Evolutionary conservation across 2,113 vertebrate species (phyloP).

Genomic region (Bungarus multicinctus): DNA sequence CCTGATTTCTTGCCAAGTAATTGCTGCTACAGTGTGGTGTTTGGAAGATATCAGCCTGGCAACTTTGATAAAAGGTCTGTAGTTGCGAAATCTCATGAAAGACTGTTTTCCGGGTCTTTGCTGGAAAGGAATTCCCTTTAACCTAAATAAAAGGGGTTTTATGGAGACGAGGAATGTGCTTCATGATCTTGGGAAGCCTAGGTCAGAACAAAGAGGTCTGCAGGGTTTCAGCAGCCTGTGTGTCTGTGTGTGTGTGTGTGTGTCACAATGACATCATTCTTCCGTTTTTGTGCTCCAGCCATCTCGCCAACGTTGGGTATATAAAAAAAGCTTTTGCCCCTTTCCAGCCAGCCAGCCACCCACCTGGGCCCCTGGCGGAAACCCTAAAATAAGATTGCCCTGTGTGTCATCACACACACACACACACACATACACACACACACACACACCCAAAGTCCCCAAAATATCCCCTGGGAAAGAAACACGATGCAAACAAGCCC

Average conservation of each 20-base stretch:
- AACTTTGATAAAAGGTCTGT: too few relatives aligned
- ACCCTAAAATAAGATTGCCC: neutral
- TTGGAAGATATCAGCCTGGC: too few relatives aligned
- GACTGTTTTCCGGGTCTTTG: too few relatives aligned
- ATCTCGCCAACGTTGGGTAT: neutral
- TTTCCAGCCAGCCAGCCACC: neutral
- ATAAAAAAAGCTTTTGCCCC: neutral
- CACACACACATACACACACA: too few relatives aligned
- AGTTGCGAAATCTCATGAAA: too few relatives aligned
- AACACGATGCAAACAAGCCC: conserved; percentile 1
- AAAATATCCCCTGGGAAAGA: conserved; percentile 23
- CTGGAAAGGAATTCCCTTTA: too few relatives aligned
- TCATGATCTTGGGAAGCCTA: too few relatives aligned
- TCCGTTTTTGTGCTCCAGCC: neutral
- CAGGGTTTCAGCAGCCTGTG: neutral
- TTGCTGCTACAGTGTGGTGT: too few relatives aligned
- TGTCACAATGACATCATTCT: neutral
- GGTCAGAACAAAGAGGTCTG: neutral
- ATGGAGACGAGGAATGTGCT: too few relatives aligned
- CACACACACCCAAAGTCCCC: neutral
- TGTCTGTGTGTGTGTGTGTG: too few relatives aligned
- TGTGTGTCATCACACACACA: neutral
- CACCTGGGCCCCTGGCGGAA: neutral
- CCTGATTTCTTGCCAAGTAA: too few relatives aligned
- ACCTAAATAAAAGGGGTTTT: too few relatives aligned